Percentiles rank a stretch among this genome's conserved stretches.
Conservation (phyloP, 2,888 invertebrate genomes). For the Athetis lepigone region DNA sequence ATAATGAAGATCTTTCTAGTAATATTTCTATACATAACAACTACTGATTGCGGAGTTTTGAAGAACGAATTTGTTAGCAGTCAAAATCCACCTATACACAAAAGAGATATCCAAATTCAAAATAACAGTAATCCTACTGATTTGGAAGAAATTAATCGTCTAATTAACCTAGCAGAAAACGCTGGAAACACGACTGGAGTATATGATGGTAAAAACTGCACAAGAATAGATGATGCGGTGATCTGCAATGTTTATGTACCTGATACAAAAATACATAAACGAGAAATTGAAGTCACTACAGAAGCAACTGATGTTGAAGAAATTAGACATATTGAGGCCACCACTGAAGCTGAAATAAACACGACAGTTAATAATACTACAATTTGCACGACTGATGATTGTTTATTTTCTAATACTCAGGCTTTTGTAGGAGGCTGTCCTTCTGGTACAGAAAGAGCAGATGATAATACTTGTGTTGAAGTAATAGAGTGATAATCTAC, state of each 20-base stretch:
- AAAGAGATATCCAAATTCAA: slow-evolving; percentile 3
- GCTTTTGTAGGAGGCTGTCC: slow-evolving; percentile 38
- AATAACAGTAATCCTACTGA: not conserved
- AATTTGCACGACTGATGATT: not conserved
- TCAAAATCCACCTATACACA: not conserved
- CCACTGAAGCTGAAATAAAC: not conserved
- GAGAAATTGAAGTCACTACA: slow-evolving; percentile 9
- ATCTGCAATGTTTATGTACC: slow-evolving; percentile 34
- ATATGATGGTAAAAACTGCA: slow-evolving; percentile 13
- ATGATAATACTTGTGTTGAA: slow-evolving; percentile 17
- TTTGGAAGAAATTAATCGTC: not conserved
- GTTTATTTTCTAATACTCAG: too few species aligned
- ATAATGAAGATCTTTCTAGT: slow-evolving; percentile 28
- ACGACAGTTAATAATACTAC: not conserved
- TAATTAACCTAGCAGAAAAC: not conserved
- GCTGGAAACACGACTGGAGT: not conserved
- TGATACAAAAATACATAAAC: slow-evolving; percentile 4
- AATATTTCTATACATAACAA: slow-evolving; percentile 17
- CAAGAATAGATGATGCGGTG: not conserved
- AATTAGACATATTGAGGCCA: not conserved
- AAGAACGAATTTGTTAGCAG: slow-evolving; percentile 3
- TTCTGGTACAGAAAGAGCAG: slow-evolving; percentile 23
- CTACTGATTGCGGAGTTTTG: slow-evolving; percentile 15
- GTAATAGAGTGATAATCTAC: not conserved
- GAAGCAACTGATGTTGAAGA: not conserved